Evolutionary conservation across 2,888 invertebrate species (phyloP), one percentile per base, ranked within the genome.

Genomic region (Trachelus iudaicus): DNA sequence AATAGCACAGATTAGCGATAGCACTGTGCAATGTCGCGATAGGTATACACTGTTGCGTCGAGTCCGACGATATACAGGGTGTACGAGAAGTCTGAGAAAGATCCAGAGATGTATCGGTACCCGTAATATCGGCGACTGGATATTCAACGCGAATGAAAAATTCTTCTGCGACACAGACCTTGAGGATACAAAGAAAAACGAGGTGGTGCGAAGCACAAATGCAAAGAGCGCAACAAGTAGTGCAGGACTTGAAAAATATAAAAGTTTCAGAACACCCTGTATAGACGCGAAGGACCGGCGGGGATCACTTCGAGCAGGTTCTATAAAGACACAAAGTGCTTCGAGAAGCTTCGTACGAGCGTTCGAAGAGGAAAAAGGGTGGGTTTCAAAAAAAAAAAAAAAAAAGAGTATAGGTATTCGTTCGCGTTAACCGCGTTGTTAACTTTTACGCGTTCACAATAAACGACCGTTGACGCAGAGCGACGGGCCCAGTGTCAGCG

Each of bases 1-100:
- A 77, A 77, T 77, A 75, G 77, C 75, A 74, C 35, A 74, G 77
- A 75, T 74, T 77, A 68, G 56, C 68, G 77, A 77, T 77, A 71
- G 31, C 71, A 71, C 31, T 71, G 31, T 33, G 71, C 71, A 34
- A 30, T 30, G 12, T 71, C 71, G 34, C 34, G 71, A 71, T 71
- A 71, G 12, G 2, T 56, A 56, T 56, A 71, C 71, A 71, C 34
- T 71, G 71, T 69, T 69, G 69, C 69, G 69, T 56, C 40, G 23
- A 56, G 40, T 23, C 40, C 2, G 23, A 6, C 40, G 40, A 56
- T 23, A 56, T 56, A 56, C 40, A 56, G 40, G 23, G 40, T 56
- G 40, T 56, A 1, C 15, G 6, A 56, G 40, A 56, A 56, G 23
- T 23, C 40, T 15, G 2, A 40, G 4, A 40, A 40, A 4, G 6